Percentiles rank a stretch among this genome's conserved stretches.
Evolutionary conservation across 2,797 vertebrate genomes (phyloP).

Genomic region (Cuculus canorus): DNA sequence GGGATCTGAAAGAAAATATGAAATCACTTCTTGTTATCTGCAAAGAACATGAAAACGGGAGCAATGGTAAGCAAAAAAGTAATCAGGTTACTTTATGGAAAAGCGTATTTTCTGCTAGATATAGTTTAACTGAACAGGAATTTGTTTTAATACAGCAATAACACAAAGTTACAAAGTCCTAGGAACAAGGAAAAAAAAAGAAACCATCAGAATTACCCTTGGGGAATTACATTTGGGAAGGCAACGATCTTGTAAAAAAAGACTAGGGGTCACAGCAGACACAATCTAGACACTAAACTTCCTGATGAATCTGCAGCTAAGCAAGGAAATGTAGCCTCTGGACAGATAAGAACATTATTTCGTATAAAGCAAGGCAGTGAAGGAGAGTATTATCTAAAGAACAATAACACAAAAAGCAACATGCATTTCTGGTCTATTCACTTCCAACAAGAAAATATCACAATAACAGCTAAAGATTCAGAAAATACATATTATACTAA

Average conservation of each 20-base stretch:
- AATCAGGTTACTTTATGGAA: neutral
- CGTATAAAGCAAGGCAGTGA: neutral
- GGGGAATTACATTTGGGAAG: neutral
- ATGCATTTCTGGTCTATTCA: neutral
- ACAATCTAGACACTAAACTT: neutral
- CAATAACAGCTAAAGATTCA: neutral
- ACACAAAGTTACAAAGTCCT: neutral
- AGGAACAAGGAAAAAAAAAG: neutral
- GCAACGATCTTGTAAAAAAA: neutral
- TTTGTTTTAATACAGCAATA: constrained; percentile 1
- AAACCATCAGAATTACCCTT: fast-evolving
- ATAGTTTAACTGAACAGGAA: neutral
- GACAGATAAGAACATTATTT: neutral
- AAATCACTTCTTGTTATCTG: neutral
- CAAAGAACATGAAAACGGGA: neutral
- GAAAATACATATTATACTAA: neutral
- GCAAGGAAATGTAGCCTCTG: neutral
- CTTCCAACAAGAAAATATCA: constrained; percentile 1
- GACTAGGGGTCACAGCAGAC: neutral
- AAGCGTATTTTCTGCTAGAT: neutral
- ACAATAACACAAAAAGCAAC: neutral
- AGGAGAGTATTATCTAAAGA: constrained; percentile 2
- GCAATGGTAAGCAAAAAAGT: neutral
- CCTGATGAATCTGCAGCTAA: neutral
- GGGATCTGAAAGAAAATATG: neutral